Evolutionary conservation across 53 echinoderm and acorn worm species (phyloP).

Genomic region (Pentamera pediparva): DNA sequence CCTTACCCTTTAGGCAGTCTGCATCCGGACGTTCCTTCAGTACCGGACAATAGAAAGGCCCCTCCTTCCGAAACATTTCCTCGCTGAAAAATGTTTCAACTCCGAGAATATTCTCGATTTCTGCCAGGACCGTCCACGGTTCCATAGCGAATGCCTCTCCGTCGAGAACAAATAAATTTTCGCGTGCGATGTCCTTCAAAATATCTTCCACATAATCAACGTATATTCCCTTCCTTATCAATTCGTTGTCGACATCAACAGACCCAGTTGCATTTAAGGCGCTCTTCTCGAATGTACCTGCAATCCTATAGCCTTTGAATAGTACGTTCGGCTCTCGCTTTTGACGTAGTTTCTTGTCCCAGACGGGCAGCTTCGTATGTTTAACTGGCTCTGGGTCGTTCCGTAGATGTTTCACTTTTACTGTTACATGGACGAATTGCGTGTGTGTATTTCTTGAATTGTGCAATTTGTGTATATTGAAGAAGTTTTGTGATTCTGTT

Average conservation of each 20-base stretch:
- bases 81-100: not conserved
- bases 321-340: not conserved
- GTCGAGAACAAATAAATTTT: constrained; percentile 5
- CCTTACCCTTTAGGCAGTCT: constrained; percentile 17
- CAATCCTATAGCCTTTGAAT: constrained; percentile 24
- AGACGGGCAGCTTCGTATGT: not conserved
- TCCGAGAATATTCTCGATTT: not conserved
- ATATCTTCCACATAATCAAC: constrained; percentile 1
- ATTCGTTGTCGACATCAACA: not conserved
- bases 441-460: no score
- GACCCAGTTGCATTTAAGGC: not conserved
- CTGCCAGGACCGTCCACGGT: not conserved
- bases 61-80: not conserved
- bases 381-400: not conserved
- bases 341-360: not conserved
- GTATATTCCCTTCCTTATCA: constrained; percentile 22
- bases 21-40: constrained; percentile 10
- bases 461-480: no score
- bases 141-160: not conserved
- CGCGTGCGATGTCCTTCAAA: not conserved
- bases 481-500: no score
- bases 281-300: constrained; percentile 15
- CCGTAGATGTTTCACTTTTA: constrained; percentile 8
- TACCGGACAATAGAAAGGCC: constrained; percentile 19
- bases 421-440: constrained; percentile 13